Evolutionary conservation across 1,140 invertebrate genomes (phyloP).

Genomic region (Sesamia nonagrioides): DNA sequence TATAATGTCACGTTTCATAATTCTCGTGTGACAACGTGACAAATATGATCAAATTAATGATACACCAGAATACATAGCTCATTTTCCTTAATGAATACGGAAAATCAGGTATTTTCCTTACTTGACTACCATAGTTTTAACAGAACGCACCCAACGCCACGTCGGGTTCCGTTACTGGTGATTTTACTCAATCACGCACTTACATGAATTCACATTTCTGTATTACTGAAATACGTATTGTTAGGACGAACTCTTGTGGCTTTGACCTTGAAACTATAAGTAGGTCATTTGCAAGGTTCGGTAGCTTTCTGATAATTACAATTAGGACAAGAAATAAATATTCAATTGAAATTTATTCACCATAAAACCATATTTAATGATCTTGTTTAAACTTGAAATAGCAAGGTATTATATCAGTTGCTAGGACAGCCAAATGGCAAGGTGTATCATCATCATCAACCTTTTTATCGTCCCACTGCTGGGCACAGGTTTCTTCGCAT

Average conservation of each 20-base stretch:
- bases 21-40: neutral
- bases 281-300: too few relatives aligned
- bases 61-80: slow-evolving; percentile 4
- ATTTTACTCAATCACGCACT: neutral
- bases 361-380: too few relatives aligned
- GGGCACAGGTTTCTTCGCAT: too few relatives aligned
- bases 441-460: too few relatives aligned
- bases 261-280: neutral
- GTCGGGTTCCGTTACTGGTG: neutral
- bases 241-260: neutral
- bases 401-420: too few relatives aligned
- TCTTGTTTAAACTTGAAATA: too few relatives aligned
- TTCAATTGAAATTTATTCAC: too few relatives aligned
- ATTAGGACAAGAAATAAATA: too few relatives aligned
- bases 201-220: neutral
- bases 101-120: neutral
- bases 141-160: neutral
- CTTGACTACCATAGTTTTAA: neutral
- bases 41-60: slow-evolving; percentile 24
- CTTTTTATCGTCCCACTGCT: too few relatives aligned
- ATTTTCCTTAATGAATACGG: slow-evolving; percentile 29
- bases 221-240: neutral
- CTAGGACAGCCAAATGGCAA: too few relatives aligned
- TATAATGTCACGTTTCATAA: neutral
- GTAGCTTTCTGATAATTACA: too few relatives aligned